Base-by-base conservation (phyloP, 92 coral and sea anemone genomes). In the Metridium senile region DNA sequence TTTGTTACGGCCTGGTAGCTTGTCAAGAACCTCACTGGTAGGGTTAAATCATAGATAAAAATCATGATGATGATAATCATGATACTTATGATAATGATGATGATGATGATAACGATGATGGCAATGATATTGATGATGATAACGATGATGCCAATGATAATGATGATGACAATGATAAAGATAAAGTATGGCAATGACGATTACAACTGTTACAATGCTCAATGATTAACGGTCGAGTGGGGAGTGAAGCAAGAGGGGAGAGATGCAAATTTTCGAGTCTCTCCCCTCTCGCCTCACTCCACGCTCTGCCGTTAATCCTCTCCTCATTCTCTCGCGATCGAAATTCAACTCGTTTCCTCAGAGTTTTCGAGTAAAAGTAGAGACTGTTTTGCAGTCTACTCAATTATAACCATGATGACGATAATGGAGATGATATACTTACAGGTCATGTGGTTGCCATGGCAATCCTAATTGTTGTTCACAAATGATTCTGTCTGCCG, bases 391-490 rank as follows among this genome's bases (percentile, higher is more conserved):
- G 49, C 49, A 39, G 13, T 39, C 8, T 4, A 4, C 8, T 4
- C 13, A 39, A 13, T 39, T 6, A 39, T 39, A 13, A 39, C 13
- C 8, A 39, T 4, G 49, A 13, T 39, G 49, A 39, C 13, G 49
- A 39, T 39, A 13, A 13, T 39, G 49, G 49, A 4, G 13, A 39
- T 39, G 49, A 39, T 39, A 39, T 39, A 82, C 97, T 87, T 74
- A 96, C 99, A 96, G 77, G 33, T 89, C 83, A 62, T 95, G 97
- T 28, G 77, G 76, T 73, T 77, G 80, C 99, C 99, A 96, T 31
- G 93, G 85, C 63, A 93, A 85, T 7, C 99, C 97, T 43, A 96
- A 83, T 47, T 96, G 99, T 3, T 96, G 99, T 51, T 96, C 91
- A 67, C 89, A 93, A 56, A 96, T 96, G 70, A 96, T 96, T 43